A percentile compares a stretch with the other conserved stretches of the same genome.
These are phyloP conservation scores for Calcarius lapponicus DNA, from an alignment of 2,797 vertebrate species.

Conservation along the genomic window DNA sequence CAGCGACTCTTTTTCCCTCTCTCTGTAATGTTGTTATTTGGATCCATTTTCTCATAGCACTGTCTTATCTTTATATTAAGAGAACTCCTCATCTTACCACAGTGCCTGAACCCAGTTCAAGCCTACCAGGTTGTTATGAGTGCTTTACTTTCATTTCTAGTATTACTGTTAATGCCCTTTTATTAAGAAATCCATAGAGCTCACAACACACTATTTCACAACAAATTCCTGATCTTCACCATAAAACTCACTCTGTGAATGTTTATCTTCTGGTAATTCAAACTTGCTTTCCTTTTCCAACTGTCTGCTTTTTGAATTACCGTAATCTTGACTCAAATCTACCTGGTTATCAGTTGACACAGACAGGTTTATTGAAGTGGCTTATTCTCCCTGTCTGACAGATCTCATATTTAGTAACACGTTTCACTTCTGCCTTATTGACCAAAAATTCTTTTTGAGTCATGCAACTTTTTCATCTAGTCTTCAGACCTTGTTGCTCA, in stretches of 20 bases:
- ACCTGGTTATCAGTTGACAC: neutral
- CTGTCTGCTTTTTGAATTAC: neutral
- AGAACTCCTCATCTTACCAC: neutral
- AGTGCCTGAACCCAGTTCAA: neutral
- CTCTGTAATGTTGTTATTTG: neutral
- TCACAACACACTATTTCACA: neutral
- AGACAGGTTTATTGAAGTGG: neutral
- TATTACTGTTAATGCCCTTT: neutral
- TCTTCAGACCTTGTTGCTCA: neutral
- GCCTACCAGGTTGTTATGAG: neutral
- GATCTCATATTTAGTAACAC: neutral
- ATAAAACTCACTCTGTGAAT: neutral
- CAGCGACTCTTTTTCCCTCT: neutral
- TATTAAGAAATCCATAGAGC: neutral
- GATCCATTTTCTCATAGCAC: neutral
- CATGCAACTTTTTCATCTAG: neutral
- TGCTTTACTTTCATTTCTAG: neutral
- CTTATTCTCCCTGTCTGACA: neutral
- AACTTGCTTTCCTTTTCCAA: neutral
- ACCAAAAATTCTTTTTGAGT: slow-evolving; percentile 2
- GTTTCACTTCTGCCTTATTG: slow-evolving; percentile 5
- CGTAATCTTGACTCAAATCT: neutral
- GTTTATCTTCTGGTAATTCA: neutral
- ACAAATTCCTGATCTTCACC: neutral
- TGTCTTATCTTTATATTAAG: neutral